Evolutionary conservation across 1,140 invertebrate species (phyloP).

Genomic region (Pseudomyrmex sp.): DNA sequence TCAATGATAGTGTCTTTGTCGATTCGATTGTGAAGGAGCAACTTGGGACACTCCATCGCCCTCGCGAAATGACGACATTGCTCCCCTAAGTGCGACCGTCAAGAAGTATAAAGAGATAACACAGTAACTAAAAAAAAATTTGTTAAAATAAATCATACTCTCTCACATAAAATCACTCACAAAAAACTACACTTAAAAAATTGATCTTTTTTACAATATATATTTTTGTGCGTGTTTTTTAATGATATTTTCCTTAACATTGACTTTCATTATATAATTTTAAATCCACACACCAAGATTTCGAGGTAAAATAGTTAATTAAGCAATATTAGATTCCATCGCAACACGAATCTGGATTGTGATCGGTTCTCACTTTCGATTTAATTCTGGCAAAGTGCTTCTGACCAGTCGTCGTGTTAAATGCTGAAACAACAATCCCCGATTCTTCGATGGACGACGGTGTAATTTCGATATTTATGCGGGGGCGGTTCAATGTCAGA

Average conservation of each 20-base stretch:
- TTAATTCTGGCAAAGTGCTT: slow-evolving; percentile 8
- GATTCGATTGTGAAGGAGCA: neutral
- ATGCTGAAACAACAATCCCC: slow-evolving; percentile 20
- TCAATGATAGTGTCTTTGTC: slow-evolving; percentile 35
- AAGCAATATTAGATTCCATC: neutral
- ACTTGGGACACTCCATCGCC: neutral
- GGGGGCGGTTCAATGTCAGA: slow-evolving; percentile 28
- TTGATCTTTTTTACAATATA: too few relatives aligned
- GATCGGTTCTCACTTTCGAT: neutral
- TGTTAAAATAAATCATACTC: too few relatives aligned
- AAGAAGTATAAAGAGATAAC: slow-evolving; percentile 22
- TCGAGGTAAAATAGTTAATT: slow-evolving; percentile 1
- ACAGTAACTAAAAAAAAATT: neutral
- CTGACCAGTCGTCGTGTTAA: neutral
- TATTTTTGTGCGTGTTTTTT: neutral
- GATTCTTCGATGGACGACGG: slow-evolving; percentile 8
- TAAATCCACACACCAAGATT: neutral
- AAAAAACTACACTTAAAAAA: neutral
- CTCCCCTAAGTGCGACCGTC: slow-evolving; percentile 26
- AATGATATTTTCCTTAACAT: neutral
- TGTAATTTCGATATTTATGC: slow-evolving; percentile 46
- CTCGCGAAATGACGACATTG: slow-evolving; percentile 33
- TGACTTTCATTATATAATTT: neutral
- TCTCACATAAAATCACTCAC: too few relatives aligned
- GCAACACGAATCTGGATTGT: neutral